Conservation (phyloP, 2,113 vertebrate species). For the Pangasianodon gigas region DNA sequence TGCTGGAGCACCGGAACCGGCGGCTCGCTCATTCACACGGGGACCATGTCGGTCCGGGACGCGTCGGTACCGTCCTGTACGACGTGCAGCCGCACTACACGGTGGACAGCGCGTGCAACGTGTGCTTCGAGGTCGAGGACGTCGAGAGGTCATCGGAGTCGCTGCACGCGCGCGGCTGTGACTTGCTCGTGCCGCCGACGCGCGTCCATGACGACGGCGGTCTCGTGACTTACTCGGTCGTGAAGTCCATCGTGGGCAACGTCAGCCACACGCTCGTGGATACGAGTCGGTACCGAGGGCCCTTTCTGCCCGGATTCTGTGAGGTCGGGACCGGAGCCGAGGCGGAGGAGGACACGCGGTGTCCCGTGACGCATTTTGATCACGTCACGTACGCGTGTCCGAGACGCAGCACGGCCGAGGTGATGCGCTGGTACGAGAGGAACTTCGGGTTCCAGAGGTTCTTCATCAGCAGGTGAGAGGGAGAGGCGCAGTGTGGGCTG, state of each 20-base stretch:
- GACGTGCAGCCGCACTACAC: conserved; percentile 66
- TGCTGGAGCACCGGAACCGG: neutral
- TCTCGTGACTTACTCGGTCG: conserved; percentile 77
- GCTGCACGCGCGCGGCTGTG: conserved; percentile 76
- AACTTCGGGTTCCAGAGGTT: conserved; percentile 86
- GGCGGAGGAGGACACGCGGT: conserved; percentile 10
- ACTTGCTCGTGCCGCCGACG: conserved; percentile 78
- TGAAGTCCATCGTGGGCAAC: conserved; percentile 81
- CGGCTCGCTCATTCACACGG: neutral
- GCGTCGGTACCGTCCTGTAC: conserved; percentile 66
- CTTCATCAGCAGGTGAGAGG: conserved; percentile 74
- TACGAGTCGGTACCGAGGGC: conserved; percentile 72
- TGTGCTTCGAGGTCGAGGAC: conserved; percentile 88
- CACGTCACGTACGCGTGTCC: conserved; percentile 86
- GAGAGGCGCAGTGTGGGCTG: neutral
- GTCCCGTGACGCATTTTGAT: conserved; percentile 83
- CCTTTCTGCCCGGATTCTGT: conserved; percentile 85
- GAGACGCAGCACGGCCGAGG: conserved; percentile 58
- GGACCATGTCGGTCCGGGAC: neutral
- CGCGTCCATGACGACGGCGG: conserved; percentile 73
- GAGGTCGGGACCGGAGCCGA: conserved; percentile 33
- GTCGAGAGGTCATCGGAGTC: conserved; percentile 67
- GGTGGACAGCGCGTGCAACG: conserved; percentile 84
- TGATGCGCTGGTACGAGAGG: conserved; percentile 84
- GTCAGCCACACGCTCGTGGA: conserved; percentile 88